Evolutionary conservation across 1,140 invertebrate species (phyloP).

Genomic region (Bacillus rossius): DNA sequence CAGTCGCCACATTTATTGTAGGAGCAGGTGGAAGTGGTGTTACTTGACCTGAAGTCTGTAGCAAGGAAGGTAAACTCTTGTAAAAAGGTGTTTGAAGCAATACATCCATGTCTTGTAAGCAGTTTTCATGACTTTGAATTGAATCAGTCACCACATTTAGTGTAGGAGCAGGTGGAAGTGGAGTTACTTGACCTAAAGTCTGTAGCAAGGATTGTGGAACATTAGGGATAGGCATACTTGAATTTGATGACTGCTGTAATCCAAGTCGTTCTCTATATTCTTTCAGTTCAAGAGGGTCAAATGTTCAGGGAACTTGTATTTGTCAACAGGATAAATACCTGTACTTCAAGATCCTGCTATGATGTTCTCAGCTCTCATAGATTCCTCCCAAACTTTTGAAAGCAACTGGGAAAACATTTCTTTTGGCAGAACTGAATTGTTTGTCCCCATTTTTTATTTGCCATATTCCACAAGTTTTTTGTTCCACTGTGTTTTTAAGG

Average conservation of each 20-base stretch:
- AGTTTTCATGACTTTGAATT: too few relatives aligned
- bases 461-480: slow-evolving; percentile 20
- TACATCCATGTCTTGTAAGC: too few relatives aligned
- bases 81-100: too few relatives aligned
- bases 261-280: not conserved
- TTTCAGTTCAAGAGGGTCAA: not conserved
- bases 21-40: too few relatives aligned
- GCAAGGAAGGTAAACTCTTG: not conserved
- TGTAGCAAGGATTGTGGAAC: not conserved
- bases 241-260: not conserved
- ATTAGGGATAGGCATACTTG: not conserved
- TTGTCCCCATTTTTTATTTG: slow-evolving; percentile 19
- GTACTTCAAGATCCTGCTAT: slow-evolving; percentile 15
- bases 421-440: not conserved
- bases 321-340: slow-evolving; percentile 16
- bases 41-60: too few relatives aligned
- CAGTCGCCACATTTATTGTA: too few relatives aligned
- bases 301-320: slow-evolving; percentile 17
- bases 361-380: slow-evolving; percentile 10
- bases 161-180: too few relatives aligned
- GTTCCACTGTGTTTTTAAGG: slow-evolving; percentile 32
- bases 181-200: too few relatives aligned
- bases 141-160: too few relatives aligned
- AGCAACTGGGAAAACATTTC: not conserved
- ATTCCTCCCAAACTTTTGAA: not conserved